Evolutionary conservation across 2,888 invertebrate genomes (phyloP).

Genomic region (Apamea anceps): DNA sequence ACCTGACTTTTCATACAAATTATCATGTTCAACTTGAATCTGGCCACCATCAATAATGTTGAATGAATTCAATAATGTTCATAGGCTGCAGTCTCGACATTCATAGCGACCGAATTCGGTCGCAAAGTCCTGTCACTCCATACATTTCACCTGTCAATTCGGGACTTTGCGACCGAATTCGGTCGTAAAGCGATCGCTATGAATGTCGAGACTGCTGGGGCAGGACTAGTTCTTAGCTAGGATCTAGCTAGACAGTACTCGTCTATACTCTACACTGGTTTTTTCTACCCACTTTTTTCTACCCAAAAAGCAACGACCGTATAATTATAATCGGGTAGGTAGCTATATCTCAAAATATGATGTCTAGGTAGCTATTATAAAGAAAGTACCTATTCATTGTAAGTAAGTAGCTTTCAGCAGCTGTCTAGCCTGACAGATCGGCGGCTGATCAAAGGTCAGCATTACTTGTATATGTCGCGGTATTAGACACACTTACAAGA

Average conservation of each 20-base stretch:
- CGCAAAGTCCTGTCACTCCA: too few relatives aligned
- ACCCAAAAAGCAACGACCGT: conserved; percentile 17
- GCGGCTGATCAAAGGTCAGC: conserved; percentile 52
- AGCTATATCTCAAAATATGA: neutral
- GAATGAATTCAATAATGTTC: too few relatives aligned
- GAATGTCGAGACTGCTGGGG: too few relatives aligned
- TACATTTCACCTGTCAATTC: too few relatives aligned
- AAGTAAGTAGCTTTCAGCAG: conserved; percentile 27
- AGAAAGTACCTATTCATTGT: conserved; percentile 38
- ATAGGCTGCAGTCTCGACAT: too few relatives aligned
- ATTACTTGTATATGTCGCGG: conserved; percentile 40
- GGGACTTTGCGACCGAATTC: too few relatives aligned
- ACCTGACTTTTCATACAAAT: too few relatives aligned
- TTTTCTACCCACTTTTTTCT: neutral
- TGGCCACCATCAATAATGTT: too few relatives aligned
- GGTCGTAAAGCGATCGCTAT: too few relatives aligned
- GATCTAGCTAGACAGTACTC: neutral
- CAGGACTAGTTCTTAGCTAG: neutral
- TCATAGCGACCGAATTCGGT: too few relatives aligned
- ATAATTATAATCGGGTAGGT: neutral
- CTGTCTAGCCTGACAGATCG: conserved; percentile 39
- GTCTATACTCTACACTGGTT: neutral
- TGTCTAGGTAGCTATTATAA: conserved; percentile 1
- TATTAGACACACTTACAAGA: conserved; percentile 51
- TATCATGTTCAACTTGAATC: too few relatives aligned